Conservation (phyloP, 2,888 invertebrate species). For the Camponotus fellah region DNA sequence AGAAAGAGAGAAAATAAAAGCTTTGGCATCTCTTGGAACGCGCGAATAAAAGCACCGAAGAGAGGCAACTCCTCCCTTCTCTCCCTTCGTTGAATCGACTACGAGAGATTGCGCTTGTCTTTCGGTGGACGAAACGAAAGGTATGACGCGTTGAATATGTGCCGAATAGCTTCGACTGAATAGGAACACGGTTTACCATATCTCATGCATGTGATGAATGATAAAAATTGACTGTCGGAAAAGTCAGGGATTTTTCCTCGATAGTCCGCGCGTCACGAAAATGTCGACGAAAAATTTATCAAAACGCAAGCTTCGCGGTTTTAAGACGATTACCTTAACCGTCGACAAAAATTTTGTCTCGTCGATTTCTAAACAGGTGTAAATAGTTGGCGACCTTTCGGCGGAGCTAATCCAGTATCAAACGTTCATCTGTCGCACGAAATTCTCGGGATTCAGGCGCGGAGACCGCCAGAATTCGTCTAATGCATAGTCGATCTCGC, state of each 20-base stretch:
- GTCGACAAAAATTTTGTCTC: neutral
- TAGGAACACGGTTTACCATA: constrained; percentile 20
- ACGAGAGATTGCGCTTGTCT: constrained; percentile 48
- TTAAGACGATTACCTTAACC: neutral
- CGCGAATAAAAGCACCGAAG: constrained; percentile 25
- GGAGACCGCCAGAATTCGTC: constrained; percentile 71
- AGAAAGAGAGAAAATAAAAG: constrained; percentile 10
- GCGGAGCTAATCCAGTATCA: neutral
- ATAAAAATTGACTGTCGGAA: constrained; percentile 30
- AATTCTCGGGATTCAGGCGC: constrained; percentile 64
- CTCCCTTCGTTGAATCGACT: constrained; percentile 36
- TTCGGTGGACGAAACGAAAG: constrained; percentile 36
- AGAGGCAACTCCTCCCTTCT: neutral
- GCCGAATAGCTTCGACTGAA: constrained; percentile 26
- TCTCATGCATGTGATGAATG: constrained; percentile 23
- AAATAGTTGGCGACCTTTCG: neutral
- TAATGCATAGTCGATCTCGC: constrained; percentile 81
- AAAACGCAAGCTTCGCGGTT: neutral
- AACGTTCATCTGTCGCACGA: constrained; percentile 47
- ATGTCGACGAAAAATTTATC: too few species aligned
- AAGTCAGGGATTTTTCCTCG: neutral
- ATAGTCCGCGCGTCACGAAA: neutral
- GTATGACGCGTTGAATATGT: constrained; percentile 24
- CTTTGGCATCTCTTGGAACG: neutral
- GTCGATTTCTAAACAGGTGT: neutral